These are phyloP conservation scores for Halictus ligatus DNA, from an alignment of 2,888 invertebrate species.

Conservation along the genomic window DNA sequence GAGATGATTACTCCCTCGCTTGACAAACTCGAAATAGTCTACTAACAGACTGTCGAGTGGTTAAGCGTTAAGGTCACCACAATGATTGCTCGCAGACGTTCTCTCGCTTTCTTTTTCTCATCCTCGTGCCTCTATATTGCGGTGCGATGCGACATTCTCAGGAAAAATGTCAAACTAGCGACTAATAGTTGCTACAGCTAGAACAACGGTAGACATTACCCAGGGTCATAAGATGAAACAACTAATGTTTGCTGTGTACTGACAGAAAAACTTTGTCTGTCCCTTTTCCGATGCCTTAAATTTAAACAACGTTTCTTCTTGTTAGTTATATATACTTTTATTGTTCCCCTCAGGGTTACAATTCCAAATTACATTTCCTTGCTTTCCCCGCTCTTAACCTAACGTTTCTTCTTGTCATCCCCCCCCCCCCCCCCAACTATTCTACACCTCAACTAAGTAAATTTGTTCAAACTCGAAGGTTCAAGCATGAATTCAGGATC, in stretches of 20 bases:
- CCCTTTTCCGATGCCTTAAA: neutral
- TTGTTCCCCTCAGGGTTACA: too few species aligned
- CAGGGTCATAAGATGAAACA: neutral
- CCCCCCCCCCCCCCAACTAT: too few species aligned
- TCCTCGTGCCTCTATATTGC: neutral
- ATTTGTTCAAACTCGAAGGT: neutral
- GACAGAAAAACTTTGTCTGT: too few species aligned
- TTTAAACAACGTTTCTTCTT: neutral
- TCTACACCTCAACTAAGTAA: neutral
- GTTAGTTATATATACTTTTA: too few species aligned
- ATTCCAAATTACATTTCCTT: too few species aligned
- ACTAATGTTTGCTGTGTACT: too few species aligned
- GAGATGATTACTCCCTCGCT: neutral
- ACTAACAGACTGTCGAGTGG: neutral
- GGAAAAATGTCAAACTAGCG: constrained; percentile 24
- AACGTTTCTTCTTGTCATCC: neutral
- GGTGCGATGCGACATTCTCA: constrained; percentile 7
- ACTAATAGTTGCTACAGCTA: neutral
- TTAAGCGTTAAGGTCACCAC: constrained; percentile 41
- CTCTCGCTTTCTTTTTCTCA: neutral
- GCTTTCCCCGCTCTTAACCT: too few species aligned
- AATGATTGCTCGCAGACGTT: constrained; percentile 14
- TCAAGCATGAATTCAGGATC: neutral
- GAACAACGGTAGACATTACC: neutral
- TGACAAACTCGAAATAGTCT: neutral